phyloP scores from a whole-genome alignment of 2,888 invertebrate species.

The Yponomeuta malinellus region DNA sequence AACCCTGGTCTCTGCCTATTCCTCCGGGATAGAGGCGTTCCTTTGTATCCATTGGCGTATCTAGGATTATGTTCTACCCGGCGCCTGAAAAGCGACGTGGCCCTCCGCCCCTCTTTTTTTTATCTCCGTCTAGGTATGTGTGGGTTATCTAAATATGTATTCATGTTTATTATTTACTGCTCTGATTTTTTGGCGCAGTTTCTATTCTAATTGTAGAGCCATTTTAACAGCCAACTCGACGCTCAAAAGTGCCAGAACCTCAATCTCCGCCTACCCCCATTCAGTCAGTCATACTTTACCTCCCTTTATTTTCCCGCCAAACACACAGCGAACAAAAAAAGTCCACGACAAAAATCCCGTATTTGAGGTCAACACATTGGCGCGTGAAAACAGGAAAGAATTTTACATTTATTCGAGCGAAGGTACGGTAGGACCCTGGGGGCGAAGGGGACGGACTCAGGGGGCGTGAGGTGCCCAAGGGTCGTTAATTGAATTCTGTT shows the following conservation, averaged over 20 bases:
- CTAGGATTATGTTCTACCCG: no score
- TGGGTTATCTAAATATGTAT: no score
- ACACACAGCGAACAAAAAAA: background rate
- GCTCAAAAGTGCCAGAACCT: background rate
- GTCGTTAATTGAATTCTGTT: conserved; percentile 23
- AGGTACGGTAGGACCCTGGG: background rate
- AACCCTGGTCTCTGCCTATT: no score
- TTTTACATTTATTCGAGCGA: conserved; percentile 1
- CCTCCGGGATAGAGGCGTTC: no score
- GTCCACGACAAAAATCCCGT: background rate
- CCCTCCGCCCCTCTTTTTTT: no score
- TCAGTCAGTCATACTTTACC: background rate
- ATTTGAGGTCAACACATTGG: conserved; percentile 3
- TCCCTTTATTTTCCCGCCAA: background rate
- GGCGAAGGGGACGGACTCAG: background rate
- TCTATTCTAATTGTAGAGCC: no score
- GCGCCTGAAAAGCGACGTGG: no score
- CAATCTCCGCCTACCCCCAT: background rate
- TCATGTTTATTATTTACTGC: no score
- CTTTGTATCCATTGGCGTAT: no score
- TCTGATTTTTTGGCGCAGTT: no score
- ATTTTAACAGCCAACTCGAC: background rate
- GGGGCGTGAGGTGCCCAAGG: conserved; percentile 12
- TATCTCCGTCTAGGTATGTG: no score
- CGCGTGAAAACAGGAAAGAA: conserved; percentile 3